Evolutionary conservation across 2,113 vertebrate genomes (phyloP).

Genomic region (Haemorhous mexicanus): DNA sequence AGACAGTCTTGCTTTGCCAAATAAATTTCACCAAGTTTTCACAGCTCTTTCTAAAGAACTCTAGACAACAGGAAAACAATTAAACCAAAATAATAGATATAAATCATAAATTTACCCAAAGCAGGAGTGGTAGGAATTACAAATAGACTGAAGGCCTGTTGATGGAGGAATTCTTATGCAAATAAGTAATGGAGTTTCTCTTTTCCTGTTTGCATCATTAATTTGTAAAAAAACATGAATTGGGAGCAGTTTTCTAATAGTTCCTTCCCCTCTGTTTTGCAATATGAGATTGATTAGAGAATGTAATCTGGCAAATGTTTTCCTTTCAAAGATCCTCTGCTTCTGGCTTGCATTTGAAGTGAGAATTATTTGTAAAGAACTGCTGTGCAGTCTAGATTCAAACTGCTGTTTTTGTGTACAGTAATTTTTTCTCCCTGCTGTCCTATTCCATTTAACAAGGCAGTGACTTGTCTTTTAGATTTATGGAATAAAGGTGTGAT

Average conservation of each 20-base stretch:
- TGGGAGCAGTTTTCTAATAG: background rate
- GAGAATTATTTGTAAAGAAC: background rate
- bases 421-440: background rate
- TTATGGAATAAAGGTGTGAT: background rate
- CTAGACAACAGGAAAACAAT: background rate
- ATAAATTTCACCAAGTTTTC: slow-evolving; percentile 3
- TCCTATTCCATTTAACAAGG: background rate
- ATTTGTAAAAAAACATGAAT: slow-evolving; percentile 39
- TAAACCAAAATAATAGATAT: background rate
- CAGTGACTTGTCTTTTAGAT: background rate
- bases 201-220: slow-evolving; percentile 38
- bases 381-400: background rate
- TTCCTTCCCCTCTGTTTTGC: slow-evolving; percentile 11
- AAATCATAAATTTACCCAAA: background rate
- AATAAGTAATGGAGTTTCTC: background rate
- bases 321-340: background rate
- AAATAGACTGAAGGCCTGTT: background rate
- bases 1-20: background rate
- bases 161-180: background rate
- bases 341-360: slow-evolving; percentile 21
- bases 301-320: slow-evolving; percentile 15
- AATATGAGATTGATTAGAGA: slow-evolving; percentile 2
- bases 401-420: background rate
- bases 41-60: background rate
- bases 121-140: background rate